Evolutionary conservation across 2,888 invertebrate species (phyloP).

Genomic region (Aphodius sticticus): DNA sequence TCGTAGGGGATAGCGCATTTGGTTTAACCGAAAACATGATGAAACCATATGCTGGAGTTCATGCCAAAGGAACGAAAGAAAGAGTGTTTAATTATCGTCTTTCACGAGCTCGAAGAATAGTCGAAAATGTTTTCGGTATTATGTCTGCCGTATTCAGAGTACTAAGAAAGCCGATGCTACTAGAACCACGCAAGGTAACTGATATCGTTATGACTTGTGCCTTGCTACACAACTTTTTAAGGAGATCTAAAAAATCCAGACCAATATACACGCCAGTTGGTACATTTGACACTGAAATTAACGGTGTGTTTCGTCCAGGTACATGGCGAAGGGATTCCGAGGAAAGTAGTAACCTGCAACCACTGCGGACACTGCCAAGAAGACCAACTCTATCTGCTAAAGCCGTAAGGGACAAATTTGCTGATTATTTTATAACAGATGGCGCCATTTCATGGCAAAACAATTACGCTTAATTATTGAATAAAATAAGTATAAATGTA

Average conservation of each 20-base stretch:
- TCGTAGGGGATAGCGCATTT: slow-evolving; percentile 7
- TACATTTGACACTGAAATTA: slow-evolving; percentile 9
- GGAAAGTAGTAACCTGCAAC: slow-evolving; percentile 27
- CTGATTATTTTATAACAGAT: slow-evolving; percentile 31
- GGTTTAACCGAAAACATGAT: not conserved
- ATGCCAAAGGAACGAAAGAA: slow-evolving; percentile 34
- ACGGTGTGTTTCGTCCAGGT: slow-evolving; percentile 21
- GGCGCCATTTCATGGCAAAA: slow-evolving; percentile 33
- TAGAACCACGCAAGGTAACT: slow-evolving; percentile 28
- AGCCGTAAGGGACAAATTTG: slow-evolving; percentile 31
- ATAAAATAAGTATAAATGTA: too few species aligned
- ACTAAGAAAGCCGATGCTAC: slow-evolving; percentile 33
- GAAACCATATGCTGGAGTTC: slow-evolving; percentile 27
- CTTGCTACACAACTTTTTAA: slow-evolving; percentile 35
- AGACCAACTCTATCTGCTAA: slow-evolving; percentile 29
- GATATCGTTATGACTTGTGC: slow-evolving; percentile 22
- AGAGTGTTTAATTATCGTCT: slow-evolving; percentile 24
- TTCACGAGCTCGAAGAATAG: slow-evolving; percentile 9
- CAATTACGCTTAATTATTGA: slow-evolving; percentile 18
- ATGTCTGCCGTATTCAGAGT: slow-evolving; percentile 31
- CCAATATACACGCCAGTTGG: slow-evolving; percentile 29
- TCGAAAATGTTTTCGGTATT: slow-evolving; percentile 24
- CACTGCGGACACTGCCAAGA: slow-evolving; percentile 25
- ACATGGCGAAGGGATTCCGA: slow-evolving; percentile 17
- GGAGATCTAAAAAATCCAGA: slow-evolving; percentile 25